Evolutionary conservation across 1,140 invertebrate species (phyloP), one percentile per base, ranked within the genome.

Genomic region (Caenorhabditis brenneri): DNA sequence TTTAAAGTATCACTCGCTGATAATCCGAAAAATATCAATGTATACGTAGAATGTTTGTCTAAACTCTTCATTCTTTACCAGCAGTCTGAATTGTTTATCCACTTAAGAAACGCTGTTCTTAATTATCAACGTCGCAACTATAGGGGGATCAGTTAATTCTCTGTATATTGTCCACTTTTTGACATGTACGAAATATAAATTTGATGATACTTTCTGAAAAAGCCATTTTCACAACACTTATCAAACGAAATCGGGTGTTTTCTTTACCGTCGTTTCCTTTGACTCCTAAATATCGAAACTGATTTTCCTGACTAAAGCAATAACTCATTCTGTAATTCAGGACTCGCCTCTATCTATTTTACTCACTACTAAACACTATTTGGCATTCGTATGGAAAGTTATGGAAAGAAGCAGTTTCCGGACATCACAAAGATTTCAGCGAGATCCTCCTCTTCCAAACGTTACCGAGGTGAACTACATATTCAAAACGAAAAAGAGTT

Each of bases 341-440:
- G 36, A 9, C 24, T 58, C 55, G 3, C 6, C 55, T 29, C n/a
- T 53, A 29, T 58, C 22, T n/a, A n/a, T n/a, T 15, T n/a, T 74
- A 74, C 65, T 74, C 65, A 74, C 65, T 36, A 42, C 15, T 9
- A 42, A 74, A 24, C 65, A 74, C 29, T 65, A 65, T 6, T 5
- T 22, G 9, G 27, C 24, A 22, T 27, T 55, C 15, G 9, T 55
- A 74, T 74, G 65, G 65, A 42, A 22, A 39, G n/a, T 24, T 42
- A 74, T 74, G 65, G 65, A 74, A 42, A 33, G 65, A 15, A 74
- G 65, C 65, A 74, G 65, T 74, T 74, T 74, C 10, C 65, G 65
- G 15, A 42, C 65, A 42, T 74, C 65, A 24, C 65, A 74, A 24
- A 15, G 65, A 42, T 74, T 74, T 42, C n/a, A 10, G 4, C 33